Conservation (phyloP, 2,113 vertebrate species). For the Odocoileus hemionus region DNA sequence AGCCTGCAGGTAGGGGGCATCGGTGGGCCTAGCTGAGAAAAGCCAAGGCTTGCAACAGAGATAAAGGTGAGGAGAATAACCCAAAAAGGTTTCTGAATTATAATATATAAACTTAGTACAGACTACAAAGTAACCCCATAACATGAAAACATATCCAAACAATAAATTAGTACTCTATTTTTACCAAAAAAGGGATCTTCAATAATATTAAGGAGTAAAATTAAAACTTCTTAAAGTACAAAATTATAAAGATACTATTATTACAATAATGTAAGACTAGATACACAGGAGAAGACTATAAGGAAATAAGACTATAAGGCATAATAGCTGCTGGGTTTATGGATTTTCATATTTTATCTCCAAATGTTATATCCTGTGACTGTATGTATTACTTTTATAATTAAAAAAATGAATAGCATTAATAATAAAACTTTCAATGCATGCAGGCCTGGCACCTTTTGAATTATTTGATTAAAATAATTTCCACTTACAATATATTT, state of each 20-base stretch:
- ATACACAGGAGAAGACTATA: not conserved
- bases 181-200: not conserved
- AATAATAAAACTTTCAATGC: conserved; percentile 19
- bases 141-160: conserved; percentile 22
- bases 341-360: conserved; percentile 42
- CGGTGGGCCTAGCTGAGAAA: not conserved
- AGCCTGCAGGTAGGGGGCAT: not conserved
- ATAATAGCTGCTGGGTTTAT: not conserved
- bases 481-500: conserved; percentile 5
- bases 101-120: not conserved
- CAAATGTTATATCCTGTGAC: not conserved
- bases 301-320: not conserved
- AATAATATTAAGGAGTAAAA: conserved; percentile 1
- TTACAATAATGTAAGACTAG: not conserved
- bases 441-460: conserved; percentile 8
- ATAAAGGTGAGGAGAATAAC: not conserved
- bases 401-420: conserved; percentile 29
- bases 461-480: conserved; percentile 51
- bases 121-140: not conserved
- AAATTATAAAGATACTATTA: not conserved
- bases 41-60: not conserved
- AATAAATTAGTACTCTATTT: not conserved
- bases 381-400: conserved; percentile 39
- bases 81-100: not conserved
- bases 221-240: not conserved